Percentiles rank a stretch among this genome's conserved stretches.
Conservation (phyloP, 2,797 vertebrate genomes). For the Gymnothorax javanicus region DNA sequence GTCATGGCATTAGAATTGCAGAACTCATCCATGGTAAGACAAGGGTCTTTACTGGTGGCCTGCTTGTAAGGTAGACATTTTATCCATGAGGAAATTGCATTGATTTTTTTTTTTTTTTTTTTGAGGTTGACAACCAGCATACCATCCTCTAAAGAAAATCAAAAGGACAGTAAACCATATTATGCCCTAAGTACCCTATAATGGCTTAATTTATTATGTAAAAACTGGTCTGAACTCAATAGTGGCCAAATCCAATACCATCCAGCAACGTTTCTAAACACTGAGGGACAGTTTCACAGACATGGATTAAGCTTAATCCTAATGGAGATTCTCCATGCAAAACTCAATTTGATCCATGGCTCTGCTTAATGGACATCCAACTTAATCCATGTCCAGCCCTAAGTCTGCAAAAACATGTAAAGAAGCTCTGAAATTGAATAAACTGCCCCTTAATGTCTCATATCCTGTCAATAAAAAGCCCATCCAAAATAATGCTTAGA, state of each 20-base stretch:
- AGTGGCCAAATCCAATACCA: neutral
- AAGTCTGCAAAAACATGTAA: neutral
- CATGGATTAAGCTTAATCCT: too few relatives aligned
- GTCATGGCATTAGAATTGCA: slow-evolving; percentile 5
- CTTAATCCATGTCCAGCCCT: too few relatives aligned
- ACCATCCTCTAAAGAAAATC: neutral
- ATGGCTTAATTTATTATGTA: neutral
- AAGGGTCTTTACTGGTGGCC: neutral
- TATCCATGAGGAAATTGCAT: slow-evolving; percentile 4
- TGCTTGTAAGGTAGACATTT: neutral
- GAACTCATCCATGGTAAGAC: neutral
- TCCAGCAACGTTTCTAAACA: too few relatives aligned
- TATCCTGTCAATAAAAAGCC: neutral
- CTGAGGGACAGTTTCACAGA: too few relatives aligned
- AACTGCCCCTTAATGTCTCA: neutral
- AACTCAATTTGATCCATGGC: too few relatives aligned
- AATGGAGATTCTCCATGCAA: too few relatives aligned
- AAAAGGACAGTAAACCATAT: neutral
- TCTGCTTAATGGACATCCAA: too few relatives aligned
- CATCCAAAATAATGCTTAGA: neutral
- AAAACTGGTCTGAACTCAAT: neutral
- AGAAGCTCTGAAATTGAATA: neutral
- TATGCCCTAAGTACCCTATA: neutral
- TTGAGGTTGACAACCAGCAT: neutral
- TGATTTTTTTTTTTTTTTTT: neutral